Base-by-base conservation (phyloP, 2,797 vertebrate species). In the Gymnoscopelus microlampas region DNA sequence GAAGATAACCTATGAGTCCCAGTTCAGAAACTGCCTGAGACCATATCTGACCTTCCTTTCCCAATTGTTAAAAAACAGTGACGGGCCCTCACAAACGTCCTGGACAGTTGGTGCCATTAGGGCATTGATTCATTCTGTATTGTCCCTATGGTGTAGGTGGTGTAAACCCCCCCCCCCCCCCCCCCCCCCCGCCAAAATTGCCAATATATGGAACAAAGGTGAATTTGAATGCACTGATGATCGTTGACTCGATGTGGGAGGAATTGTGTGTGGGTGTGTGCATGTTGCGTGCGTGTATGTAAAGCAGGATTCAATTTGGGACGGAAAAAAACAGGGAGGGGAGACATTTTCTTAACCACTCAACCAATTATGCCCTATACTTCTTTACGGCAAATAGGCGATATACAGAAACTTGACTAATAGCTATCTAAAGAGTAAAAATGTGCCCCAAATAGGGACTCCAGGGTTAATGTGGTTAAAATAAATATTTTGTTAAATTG, bases 181-280 rank as follows among this genome's bases (percentile, higher is more conserved):
- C 19, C 19, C 19, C 19, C 29, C 29, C 3, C 29, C 29, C 29
- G 0, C 29, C 29, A 3, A 90, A 90, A 81, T 63, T 85, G 86
- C 89, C 85, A 86, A 68, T 88, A 81, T 85, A 67, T 61, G 47
- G 76, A 81, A 81, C 78, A 84, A 88, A 89, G 85, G 84, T 73
- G 75, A 79, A 82, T 87, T 77, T 88, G 78, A 85, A 74, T 75
- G 81, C 78, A 80, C 55, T 74, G 84, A 86, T 81, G 81, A 85
- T 87, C 85, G 84, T 79, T 84, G 87, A 80, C 81, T 88, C 61
- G 9, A 69, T 47, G 19, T 70, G 62, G 68, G 66, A 59, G 62
- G 64, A 44, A 44, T 53, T 65, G 77, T 58, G 19, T 53, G 10
- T 53, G n/a, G 3, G 0, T 29, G 35, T 2, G 57, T 53, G 24